phyloP scores from a whole-genome alignment of 2,888 invertebrate species.

The Dorcus parallelipipedus region DNA sequence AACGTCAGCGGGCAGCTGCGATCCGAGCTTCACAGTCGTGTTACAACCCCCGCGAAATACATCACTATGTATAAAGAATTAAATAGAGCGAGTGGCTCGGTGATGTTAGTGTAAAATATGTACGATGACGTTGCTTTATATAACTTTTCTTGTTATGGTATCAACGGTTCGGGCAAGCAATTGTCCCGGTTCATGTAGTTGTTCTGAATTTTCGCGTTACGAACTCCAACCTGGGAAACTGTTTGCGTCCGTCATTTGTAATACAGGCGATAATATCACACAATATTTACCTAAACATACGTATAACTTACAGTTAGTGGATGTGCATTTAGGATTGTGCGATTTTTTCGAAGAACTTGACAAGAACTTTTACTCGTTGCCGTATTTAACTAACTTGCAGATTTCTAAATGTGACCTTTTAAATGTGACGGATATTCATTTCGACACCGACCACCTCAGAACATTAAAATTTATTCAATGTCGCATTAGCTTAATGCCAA shows the following conservation, averaged over 20 bases:
- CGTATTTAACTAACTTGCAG: conserved; percentile 20
- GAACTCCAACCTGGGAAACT: conserved; percentile 11
- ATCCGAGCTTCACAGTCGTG: conserved; percentile 12
- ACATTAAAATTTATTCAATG: neutral
- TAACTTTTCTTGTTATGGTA: conserved; percentile 38
- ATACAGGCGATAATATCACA: conserved; percentile 15
- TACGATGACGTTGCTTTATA: conserved; percentile 39
- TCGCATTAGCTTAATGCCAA: neutral
- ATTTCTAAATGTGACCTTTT: conserved; percentile 20
- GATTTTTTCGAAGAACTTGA: conserved; percentile 31
- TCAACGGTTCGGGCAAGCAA: conserved; percentile 32
- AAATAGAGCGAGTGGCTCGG: conserved; percentile 5
- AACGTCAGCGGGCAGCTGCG: conserved; percentile 4
- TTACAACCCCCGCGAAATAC: neutral
- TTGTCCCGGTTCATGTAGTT: conserved; percentile 41
- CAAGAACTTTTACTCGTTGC: conserved; percentile 23
- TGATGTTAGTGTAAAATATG: conserved; percentile 15
- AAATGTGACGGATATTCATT: conserved; percentile 13
- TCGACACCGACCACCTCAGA: neutral
- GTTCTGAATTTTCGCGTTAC: conserved; percentile 33
- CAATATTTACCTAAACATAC: conserved; percentile 17
- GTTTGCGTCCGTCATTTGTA: conserved; percentile 12
- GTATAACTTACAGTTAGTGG: conserved; percentile 22
- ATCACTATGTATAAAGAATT: conserved; percentile 3
- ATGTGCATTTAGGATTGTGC: conserved; percentile 25